Evolutionary conservation across 2,113 vertebrate genomes (phyloP).

Genomic region (Galeopterus variegatus): DNA sequence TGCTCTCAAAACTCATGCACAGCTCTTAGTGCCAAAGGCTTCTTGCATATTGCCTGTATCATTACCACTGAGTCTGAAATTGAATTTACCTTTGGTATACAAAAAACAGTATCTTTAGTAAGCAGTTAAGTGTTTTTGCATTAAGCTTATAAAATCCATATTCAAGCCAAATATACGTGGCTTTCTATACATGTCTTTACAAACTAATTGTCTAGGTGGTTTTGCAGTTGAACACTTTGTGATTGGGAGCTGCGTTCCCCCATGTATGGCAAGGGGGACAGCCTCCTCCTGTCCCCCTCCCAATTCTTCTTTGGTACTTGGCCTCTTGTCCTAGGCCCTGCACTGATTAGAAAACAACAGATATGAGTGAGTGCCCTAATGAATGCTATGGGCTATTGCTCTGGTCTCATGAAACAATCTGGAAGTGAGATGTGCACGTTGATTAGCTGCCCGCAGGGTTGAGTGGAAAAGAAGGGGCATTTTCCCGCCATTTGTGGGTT

Average conservation of each 20-base stretch:
- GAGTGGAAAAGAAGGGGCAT: constrained; percentile 64
- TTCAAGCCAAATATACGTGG: not conserved
- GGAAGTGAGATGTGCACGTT: constrained; percentile 59
- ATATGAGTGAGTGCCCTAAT: constrained; percentile 61
- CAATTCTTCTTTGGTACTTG: constrained; percentile 17
- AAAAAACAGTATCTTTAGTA: constrained; percentile 32
- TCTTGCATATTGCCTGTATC: not conserved
- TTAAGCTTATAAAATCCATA: constrained; percentile 53
- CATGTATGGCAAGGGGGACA: not conserved
- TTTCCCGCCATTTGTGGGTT: constrained; percentile 72
- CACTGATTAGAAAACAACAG: constrained; percentile 64
- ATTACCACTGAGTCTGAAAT: constrained; percentile 28
- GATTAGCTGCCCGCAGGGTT: constrained; percentile 65
- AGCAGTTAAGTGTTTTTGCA: not conserved
- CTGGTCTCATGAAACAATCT: constrained; percentile 69
- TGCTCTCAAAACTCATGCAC: constrained; percentile 3
- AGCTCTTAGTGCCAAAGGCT: not conserved
- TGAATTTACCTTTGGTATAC: constrained; percentile 13
- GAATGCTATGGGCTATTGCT: constrained; percentile 54
- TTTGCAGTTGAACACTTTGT: constrained; percentile 55
- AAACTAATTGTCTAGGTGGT: constrained; percentile 16
- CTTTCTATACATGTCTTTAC: constrained; percentile 27
- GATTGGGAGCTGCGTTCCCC: not conserved
- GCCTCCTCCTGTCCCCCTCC: not conserved
- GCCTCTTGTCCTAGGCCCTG: not conserved